These are phyloP conservation scores for Brachyptera risi DNA, from an alignment of 2,888 invertebrate genomes.

Conservation along the genomic window DNA sequence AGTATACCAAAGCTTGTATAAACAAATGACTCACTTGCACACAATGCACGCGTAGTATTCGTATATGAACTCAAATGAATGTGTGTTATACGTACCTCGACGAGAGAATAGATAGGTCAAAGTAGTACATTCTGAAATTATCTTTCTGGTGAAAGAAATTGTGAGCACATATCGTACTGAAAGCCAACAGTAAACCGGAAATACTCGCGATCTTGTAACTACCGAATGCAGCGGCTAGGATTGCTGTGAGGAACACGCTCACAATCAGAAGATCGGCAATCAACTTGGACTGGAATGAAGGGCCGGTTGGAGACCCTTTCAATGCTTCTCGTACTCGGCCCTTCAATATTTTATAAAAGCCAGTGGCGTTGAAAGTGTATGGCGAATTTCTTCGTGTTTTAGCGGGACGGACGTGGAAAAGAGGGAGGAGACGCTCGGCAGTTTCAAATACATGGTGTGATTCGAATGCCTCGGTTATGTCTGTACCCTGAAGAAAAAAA, in stretches of 20 bases:
- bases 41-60: too few relatives aligned
- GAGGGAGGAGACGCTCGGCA: constrained; percentile 53
- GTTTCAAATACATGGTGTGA: constrained; percentile 60
- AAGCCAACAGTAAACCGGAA: constrained; percentile 55
- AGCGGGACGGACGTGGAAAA: constrained; percentile 53
- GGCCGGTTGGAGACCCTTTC: constrained; percentile 10
- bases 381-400: constrained; percentile 61
- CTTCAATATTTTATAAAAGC: constrained; percentile 64
- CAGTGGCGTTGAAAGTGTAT: constrained; percentile 67
- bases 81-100: too few relatives aligned
- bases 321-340: constrained; percentile 21
- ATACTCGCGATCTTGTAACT: constrained; percentile 43
- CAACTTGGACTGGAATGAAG: constrained; percentile 7
- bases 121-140: constrained; percentile 74
- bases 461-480: constrained; percentile 54
- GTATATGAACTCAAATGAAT: too few relatives aligned
- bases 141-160: constrained; percentile 74
- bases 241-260: constrained; percentile 43
- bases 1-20: too few relatives aligned
- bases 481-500: constrained; percentile 63
- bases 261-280: constrained; percentile 42
- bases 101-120: constrained; percentile 64
- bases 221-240: constrained; percentile 33
- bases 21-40: too few relatives aligned
- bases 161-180: constrained; percentile 61